Evolutionary conservation across 2,888 invertebrate genomes (phyloP).

Genomic region (Acanthosepion lycidas): DNA sequence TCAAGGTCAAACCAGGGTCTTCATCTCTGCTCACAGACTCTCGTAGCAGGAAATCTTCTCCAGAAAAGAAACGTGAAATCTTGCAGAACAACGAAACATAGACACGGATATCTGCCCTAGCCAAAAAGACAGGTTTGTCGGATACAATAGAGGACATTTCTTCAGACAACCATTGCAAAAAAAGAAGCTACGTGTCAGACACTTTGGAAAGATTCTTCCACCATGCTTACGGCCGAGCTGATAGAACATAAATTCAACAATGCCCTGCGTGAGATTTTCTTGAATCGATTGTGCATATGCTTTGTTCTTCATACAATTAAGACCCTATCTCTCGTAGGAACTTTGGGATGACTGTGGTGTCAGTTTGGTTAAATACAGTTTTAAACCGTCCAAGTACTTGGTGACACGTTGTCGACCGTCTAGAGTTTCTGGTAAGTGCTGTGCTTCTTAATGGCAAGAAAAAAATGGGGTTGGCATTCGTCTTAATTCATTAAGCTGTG

Average conservation of each 20-base stretch:
- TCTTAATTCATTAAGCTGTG: too few relatives aligned
- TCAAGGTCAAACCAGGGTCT: constrained; percentile 23
- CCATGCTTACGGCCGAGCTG: constrained; percentile 62
- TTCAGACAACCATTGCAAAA: constrained; percentile 55
- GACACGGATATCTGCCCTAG: constrained; percentile 89
- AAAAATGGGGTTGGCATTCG: too few relatives aligned
- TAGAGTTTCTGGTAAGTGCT: too few relatives aligned
- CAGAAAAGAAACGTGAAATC: constrained; percentile 69
- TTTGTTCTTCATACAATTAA: constrained; percentile 81
- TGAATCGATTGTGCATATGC: constrained; percentile 96
- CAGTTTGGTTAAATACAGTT: too few relatives aligned
- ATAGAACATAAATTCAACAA: constrained; percentile 91
- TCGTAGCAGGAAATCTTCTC: constrained; percentile 62
- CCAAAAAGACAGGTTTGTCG: constrained; percentile 83
- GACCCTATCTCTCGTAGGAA: too few relatives aligned
- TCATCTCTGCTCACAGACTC: constrained; percentile 54
- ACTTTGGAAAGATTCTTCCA: constrained; percentile 57
- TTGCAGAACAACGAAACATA: constrained; percentile 83
- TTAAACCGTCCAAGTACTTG: too few relatives aligned
- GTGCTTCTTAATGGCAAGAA: too few relatives aligned
- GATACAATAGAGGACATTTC: constrained; percentile 68
- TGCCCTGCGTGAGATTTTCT: constrained; percentile 91
- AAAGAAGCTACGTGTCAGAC: constrained; percentile 49
- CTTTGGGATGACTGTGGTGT: too few relatives aligned
- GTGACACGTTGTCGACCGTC: too few relatives aligned